phyloP scores from a whole-genome alignment of 2,888 invertebrate genomes.

The Pachliopta kotzebuea region DNA sequence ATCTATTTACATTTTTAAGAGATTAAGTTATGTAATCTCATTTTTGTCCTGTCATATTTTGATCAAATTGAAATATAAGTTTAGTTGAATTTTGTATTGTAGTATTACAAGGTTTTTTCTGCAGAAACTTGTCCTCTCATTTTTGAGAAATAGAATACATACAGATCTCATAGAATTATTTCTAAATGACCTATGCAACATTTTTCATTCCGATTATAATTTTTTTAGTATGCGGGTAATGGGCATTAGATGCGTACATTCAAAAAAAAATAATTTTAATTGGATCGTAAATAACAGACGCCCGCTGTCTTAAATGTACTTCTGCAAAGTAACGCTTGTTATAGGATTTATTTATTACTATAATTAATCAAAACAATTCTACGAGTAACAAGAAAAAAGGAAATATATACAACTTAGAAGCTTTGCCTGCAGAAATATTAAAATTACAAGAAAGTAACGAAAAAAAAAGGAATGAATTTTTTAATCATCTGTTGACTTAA shows the following conservation, averaged over 20 bases:
- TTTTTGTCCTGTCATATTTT: too few species aligned
- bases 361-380: slow-evolving; percentile 4
- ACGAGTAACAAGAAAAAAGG: neutral
- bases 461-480: too few species aligned
- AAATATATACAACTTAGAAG: neutral
- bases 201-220: neutral
- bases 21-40: too few species aligned
- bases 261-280: slow-evolving; percentile 13
- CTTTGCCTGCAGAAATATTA: neutral
- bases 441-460: too few species aligned
- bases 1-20: neutral
- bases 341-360: slow-evolving; percentile 8
- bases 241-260: neutral
- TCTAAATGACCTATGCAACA: neutral
- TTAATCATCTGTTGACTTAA: too few species aligned
- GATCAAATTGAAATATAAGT: too few species aligned
- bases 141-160: too few species aligned
- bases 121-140: too few species aligned
- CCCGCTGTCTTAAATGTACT: slow-evolving; percentile 14
- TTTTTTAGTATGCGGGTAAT: neutral
- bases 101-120: too few species aligned
- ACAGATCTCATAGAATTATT: neutral
- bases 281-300: slow-evolving; percentile 9
- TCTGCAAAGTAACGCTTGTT: slow-evolving; percentile 7
- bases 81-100: too few species aligned